A percentile compares a stretch with the other conserved stretches of the same genome.
Conservation (phyloP, 2,797 vertebrate species). For the Sebastes diaconus region DNA sequence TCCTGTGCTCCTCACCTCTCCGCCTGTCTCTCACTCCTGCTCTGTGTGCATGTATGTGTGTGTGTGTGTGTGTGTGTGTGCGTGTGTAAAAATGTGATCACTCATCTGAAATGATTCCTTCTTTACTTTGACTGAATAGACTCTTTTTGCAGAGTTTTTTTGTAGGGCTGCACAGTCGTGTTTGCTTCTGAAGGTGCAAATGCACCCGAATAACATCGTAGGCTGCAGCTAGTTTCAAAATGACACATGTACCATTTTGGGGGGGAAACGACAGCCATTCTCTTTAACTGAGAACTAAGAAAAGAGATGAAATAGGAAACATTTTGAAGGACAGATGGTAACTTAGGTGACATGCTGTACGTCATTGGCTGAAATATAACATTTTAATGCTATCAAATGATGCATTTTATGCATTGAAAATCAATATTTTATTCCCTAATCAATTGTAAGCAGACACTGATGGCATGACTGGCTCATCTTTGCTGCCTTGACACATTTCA, state of each 20-base stretch:
- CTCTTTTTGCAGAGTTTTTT: not conserved
- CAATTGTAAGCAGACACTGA: not conserved
- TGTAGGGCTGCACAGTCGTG: not conserved
- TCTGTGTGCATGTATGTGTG: constrained; percentile 33
- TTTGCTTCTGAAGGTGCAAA: not conserved
- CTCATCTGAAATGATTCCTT: constrained; percentile 49
- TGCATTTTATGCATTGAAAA: not conserved
- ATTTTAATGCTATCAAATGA: not conserved
- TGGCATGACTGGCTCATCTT: not conserved
- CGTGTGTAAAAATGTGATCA: constrained; percentile 24
- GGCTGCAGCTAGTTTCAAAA: constrained; percentile 53
- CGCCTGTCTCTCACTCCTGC: constrained; percentile 70
- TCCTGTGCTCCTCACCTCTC: constrained; percentile 81
- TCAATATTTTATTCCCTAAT: not conserved
- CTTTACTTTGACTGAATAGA: constrained; percentile 11
- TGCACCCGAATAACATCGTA: not conserved
- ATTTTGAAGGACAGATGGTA: not conserved
- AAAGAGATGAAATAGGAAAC: not conserved
- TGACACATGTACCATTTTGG: constrained; percentile 13
- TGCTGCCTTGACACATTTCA: not conserved
- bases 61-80: not conserved
- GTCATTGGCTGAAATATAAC: not conserved
- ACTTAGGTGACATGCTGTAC: not conserved
- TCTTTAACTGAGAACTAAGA: constrained; percentile 10
- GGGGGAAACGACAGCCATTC: constrained; percentile 27